A percentile compares a stretch with the other conserved stretches of the same genome.
phyloP scores from a whole-genome alignment of 2,797 vertebrate genomes.

The Betta splendens region DNA sequence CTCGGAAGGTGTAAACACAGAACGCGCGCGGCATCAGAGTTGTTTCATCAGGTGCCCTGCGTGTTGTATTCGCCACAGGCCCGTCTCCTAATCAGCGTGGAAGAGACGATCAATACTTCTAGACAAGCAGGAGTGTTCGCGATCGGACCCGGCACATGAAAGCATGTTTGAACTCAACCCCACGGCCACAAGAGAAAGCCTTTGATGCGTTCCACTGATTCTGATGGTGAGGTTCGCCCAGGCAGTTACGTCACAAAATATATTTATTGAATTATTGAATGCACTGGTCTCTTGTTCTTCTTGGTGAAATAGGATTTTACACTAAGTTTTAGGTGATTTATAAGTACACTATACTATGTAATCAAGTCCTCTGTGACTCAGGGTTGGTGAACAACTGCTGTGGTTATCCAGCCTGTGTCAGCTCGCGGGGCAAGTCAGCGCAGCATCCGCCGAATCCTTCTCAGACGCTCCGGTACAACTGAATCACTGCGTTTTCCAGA shows the following conservation, averaged over 20 bases:
- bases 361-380: conserved; percentile 51
- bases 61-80: conserved; percentile 36
- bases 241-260: conserved; percentile 20
- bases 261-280: conserved; percentile 3
- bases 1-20: no score
- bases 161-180: conserved; percentile 48
- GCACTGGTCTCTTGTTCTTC: conserved; percentile 23
- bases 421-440: conserved; percentile 31
- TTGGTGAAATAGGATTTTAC: conserved; percentile 16
- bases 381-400: conserved; percentile 51
- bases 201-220: conserved; percentile 42
- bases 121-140: conserved; percentile 42
- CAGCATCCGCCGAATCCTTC: conserved; percentile 11
- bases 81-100: conserved; percentile 46
- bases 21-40: no score
- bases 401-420: conserved; percentile 51
- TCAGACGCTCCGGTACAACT: conserved; percentile 31
- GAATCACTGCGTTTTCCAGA: conserved; percentile 40
- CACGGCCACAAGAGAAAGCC: conserved; percentile 26
- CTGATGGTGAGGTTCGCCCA: conserved; percentile 1
- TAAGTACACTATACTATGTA: conserved; percentile 57
- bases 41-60: conserved; percentile 24
- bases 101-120: conserved; percentile 35
- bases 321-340: conserved; percentile 37
- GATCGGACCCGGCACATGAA: conserved; percentile 30